Evolutionary conservation across 2,113 vertebrate species (phyloP).

Genomic region (Macrotis lagotis): DNA sequence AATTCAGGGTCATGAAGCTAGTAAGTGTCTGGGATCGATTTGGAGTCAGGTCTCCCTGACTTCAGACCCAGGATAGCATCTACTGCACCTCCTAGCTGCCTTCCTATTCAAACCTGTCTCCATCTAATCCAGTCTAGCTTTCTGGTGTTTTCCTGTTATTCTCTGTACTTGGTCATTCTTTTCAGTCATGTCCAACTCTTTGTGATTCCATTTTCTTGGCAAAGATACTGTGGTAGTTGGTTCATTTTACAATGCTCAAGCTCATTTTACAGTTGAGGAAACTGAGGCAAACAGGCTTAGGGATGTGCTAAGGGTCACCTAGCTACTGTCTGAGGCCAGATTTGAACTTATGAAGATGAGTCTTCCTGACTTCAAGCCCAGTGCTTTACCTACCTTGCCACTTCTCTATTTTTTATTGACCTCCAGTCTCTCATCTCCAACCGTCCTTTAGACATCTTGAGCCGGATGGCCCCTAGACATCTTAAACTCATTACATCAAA

Average conservation of each 20-base stretch:
- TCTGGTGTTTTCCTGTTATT: background rate
- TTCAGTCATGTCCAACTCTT: background rate
- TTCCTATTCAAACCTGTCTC: background rate
- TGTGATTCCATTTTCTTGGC: background rate
- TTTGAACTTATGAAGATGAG: background rate
- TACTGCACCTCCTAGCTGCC: background rate
- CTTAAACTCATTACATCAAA: background rate
- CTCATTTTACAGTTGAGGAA: background rate
- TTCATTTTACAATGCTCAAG: background rate
- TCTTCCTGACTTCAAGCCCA: too few relatives aligned
- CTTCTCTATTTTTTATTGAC: background rate
- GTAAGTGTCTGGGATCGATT: background rate
- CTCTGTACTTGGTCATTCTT: too few relatives aligned
- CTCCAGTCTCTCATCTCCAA: background rate
- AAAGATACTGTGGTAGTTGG: background rate
- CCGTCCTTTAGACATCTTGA: background rate
- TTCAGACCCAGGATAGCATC: background rate
- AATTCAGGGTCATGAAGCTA: background rate
- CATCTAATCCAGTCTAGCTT: background rate
- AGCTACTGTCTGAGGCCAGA: background rate
- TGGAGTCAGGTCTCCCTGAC: background rate
- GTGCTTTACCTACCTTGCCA: background rate
- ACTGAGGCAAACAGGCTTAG: background rate
- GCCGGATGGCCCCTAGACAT: background rate
- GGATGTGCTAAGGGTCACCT: background rate